These are phyloP conservation scores for Drosophila baimaii DNA, from an alignment of 1,140 invertebrate genomes.

Conservation along the genomic window DNA sequence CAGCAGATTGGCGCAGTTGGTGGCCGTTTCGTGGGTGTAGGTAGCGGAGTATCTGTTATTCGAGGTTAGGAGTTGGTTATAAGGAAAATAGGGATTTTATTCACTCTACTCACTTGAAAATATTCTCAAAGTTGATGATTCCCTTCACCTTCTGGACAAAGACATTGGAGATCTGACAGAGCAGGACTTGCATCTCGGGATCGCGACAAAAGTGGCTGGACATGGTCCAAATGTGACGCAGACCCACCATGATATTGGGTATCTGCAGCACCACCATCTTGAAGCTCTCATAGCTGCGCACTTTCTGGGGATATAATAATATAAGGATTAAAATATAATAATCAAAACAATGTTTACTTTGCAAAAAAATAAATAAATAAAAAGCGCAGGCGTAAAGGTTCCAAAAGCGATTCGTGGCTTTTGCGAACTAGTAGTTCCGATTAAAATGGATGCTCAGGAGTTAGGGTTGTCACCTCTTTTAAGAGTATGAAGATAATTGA, in stretches of 20 bases:
- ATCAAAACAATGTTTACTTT: not conserved
- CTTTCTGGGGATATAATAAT: slow-evolving; percentile 85
- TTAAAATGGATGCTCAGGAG: not conserved
- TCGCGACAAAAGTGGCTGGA: slow-evolving; percentile 90
- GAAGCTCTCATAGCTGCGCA: slow-evolving; percentile 89
- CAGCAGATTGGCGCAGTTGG: slow-evolving; percentile 88
- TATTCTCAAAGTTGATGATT: slow-evolving; percentile 88
- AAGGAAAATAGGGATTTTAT: not conserved
- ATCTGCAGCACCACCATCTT: slow-evolving; percentile 89
- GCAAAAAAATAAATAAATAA: not conserved
- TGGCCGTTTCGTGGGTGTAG: slow-evolving; percentile 85
- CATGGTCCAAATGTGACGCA: slow-evolving; percentile 93
- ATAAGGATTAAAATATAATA: not conserved
- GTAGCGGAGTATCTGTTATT: slow-evolving; percentile 85
- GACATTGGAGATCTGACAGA: slow-evolving; percentile 92
- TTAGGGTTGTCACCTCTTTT: not conserved
- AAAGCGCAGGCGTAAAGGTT: not conserved
- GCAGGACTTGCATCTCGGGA: slow-evolving; percentile 90
- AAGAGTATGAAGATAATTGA: too few species aligned
- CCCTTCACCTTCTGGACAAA: slow-evolving; percentile 90
- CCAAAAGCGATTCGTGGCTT: not conserved
- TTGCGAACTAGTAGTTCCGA: not conserved
- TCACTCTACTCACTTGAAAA: slow-evolving; percentile 88
- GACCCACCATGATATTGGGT: slow-evolving; percentile 90
- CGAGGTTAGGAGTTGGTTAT: not conserved